A percentile compares a stretch with the other conserved stretches of the same genome.
phyloP scores from a whole-genome alignment of 2,797 vertebrate genomes.

The Tadarida brasiliensis region DNA sequence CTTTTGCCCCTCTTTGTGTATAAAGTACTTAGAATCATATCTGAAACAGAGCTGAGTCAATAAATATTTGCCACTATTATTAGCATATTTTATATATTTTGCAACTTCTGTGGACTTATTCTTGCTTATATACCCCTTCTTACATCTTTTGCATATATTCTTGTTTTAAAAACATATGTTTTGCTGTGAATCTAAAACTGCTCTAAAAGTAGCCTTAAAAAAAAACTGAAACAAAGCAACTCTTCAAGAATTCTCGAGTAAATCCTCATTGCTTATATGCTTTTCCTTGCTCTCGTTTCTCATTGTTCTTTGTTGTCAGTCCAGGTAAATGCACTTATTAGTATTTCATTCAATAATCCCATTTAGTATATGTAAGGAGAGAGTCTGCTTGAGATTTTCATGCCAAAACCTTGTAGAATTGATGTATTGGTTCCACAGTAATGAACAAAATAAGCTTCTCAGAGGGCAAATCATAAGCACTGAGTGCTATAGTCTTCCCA shows the following conservation, averaged over 20 bases:
- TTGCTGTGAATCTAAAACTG: neutral
- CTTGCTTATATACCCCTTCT: neutral
- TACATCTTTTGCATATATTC: neutral
- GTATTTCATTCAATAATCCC: slow-evolving; percentile 29
- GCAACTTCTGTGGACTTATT: neutral
- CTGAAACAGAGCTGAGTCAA: neutral
- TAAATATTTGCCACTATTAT: neutral
- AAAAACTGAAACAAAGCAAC: neutral
- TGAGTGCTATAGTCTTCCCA: slow-evolving; percentile 32
- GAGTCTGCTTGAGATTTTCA: slow-evolving; percentile 5
- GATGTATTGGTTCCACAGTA: neutral
- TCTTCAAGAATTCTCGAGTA: neutral
- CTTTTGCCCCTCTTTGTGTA: neutral
- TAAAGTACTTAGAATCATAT: neutral
- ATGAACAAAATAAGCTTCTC: slow-evolving; percentile 56
- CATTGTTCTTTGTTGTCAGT: neutral
- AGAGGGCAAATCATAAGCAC: slow-evolving; percentile 27
- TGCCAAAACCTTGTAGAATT: neutral
- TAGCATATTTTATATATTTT: neutral
- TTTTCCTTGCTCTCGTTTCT: neutral
- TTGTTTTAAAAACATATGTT: neutral
- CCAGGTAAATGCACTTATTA: slow-evolving; percentile 15
- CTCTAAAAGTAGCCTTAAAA: neutral
- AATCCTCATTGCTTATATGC: neutral
- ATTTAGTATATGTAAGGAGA: neutral